Evolutionary conservation across 2,888 invertebrate genomes (phyloP), one percentile per base, ranked within the genome.

Genomic region (Dicycla oo): DNA sequence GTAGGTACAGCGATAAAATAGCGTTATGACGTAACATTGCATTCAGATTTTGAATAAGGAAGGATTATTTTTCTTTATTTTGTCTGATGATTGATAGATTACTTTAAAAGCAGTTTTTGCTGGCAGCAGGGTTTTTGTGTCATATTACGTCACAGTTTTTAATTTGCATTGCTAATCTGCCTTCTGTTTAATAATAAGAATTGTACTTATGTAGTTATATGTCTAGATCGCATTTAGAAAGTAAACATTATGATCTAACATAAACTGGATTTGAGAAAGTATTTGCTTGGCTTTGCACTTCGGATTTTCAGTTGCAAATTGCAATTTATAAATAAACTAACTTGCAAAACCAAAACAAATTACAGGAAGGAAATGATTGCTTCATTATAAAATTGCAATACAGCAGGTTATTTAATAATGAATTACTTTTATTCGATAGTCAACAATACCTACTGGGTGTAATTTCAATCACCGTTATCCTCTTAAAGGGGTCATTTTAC

Each of bases 111-210:
- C 30, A 45, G n/a, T 34, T 66, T 58, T 63, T 51, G 40, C 49
- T 69, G 47, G n/a, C n/a, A n/a, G n/a, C n/a, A n/a, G n/a, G n/a
- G n/a, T n/a, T n/a, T n/a, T 56, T 30, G 11, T 30, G 20, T 61
- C 20, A 30, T 61, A n/a, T 6, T 56, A 54, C 45, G 23, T 51
- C 8, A 11, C 23, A 18, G 23, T 51, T 62, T 30, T 43, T 49
- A 43, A 56, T 73, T 80, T 73, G 43, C 26, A 73, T 76, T 61
- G 20, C 38, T 38, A 61, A 75, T 67, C 10, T 6, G 23, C 18
- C 0, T 26, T 62, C 23, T 49, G 34, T 45, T 38, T 34, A 62
- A 45, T 18, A 3, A 63, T 23, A 30, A 34, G 30, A 43, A 6
- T 51, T 23, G 26, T 65, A 30, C 3, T 2, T 34, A 51, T 8